Conservation (phyloP, 2,888 invertebrate genomes). For the Aproaerema taeniolella region DNA sequence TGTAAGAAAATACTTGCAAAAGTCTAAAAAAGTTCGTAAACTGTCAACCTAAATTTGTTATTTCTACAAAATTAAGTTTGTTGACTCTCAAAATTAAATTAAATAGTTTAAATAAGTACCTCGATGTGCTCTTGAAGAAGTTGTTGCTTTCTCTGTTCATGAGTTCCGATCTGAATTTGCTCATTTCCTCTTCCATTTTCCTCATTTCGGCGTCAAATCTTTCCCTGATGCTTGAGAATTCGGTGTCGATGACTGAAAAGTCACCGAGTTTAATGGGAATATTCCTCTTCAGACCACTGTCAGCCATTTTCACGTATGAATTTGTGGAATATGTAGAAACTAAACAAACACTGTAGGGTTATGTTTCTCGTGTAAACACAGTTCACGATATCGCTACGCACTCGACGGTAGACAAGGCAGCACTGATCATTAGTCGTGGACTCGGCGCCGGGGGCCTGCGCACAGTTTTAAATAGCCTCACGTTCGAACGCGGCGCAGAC, state of each 20-base stretch:
- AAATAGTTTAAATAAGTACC: slow-evolving; percentile 82
- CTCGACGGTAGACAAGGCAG: slow-evolving; percentile 66
- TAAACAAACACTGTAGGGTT: slow-evolving; percentile 69
- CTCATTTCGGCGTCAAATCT: slow-evolving; percentile 98
- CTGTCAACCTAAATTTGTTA: too few species aligned
- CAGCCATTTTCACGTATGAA: slow-evolving; percentile 82
- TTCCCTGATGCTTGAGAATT: slow-evolving; percentile 97
- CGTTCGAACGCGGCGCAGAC: slow-evolving; percentile 54
- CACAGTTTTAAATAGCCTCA: slow-evolving; percentile 78
- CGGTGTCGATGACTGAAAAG: slow-evolving; percentile 96
- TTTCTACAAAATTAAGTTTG: too few species aligned
- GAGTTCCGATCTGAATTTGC: slow-evolving; percentile 93
- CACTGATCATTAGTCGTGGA: slow-evolving; percentile 74
- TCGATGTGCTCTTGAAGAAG: slow-evolving; percentile 92
- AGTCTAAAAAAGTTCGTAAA: too few species aligned
- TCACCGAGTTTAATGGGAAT: slow-evolving; percentile 96
- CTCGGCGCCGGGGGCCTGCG: slow-evolving; percentile 76
- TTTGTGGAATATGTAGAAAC: slow-evolving; percentile 51
- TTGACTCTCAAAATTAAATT: too few species aligned
- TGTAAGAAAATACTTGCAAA: too few species aligned
- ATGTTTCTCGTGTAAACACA: slow-evolving; percentile 68
- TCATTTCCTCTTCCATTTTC: slow-evolving; percentile 99
- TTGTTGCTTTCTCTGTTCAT: slow-evolving; percentile 95
- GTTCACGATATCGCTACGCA: slow-evolving; percentile 58
- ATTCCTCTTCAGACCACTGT: slow-evolving; percentile 89